Conservation (phyloP, 2,888 invertebrate species). For the Crossocerus cetratus region DNA sequence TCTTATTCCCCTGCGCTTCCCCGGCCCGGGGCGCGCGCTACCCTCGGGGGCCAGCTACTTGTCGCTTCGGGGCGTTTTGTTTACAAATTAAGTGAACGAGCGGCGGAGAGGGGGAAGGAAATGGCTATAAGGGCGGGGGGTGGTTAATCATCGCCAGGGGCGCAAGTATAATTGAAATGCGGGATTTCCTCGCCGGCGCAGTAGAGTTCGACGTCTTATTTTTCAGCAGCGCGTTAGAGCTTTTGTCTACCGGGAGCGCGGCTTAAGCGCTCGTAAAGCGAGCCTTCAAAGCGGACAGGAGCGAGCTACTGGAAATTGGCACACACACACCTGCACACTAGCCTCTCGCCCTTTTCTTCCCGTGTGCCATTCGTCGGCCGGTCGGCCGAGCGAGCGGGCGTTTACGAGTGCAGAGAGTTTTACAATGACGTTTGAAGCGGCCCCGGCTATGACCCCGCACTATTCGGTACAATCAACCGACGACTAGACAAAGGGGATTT, state of each 20-base stretch:
- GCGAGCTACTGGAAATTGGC: not conserved
- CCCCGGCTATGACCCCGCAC: not conserved
- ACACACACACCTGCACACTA: not conserved
- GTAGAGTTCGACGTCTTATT: not conserved
- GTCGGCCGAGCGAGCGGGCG: too few species aligned
- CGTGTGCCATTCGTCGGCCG: too few species aligned
- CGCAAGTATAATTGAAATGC: not conserved
- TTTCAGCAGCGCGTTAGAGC: not conserved
- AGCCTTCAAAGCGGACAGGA: not conserved
- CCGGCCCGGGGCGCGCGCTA: too few species aligned
- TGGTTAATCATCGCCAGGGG: not conserved
- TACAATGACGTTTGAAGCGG: not conserved
- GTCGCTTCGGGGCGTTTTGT: not conserved
- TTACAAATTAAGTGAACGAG: not conserved
- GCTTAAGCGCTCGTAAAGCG: slow-evolving; percentile 2
- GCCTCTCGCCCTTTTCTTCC: too few species aligned
- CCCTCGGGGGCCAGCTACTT: not conserved
- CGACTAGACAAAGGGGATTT: too few species aligned
- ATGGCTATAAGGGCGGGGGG: too few species aligned
- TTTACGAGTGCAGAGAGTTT: too few species aligned
- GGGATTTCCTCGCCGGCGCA: not conserved
- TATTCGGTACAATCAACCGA: too few species aligned
- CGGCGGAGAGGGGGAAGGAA: not conserved
- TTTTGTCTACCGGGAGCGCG: not conserved
- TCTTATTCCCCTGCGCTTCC: too few species aligned